These are phyloP conservation scores for Brachyhypopomus occidentalis DNA, from an alignment of 2,113 vertebrate species.

Conservation along the genomic window DNA sequence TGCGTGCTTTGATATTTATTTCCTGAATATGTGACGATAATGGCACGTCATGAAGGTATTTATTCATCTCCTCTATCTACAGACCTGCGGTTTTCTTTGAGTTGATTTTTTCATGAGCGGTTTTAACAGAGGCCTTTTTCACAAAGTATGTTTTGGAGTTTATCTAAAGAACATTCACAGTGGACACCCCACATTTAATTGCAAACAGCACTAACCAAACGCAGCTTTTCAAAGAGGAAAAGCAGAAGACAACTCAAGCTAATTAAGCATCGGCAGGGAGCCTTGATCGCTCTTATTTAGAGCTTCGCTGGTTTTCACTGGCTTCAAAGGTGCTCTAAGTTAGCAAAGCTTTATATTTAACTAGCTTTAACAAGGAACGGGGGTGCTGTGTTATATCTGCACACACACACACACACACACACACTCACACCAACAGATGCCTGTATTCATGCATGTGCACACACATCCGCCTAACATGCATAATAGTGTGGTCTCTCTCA, in stretches of 20 bases:
- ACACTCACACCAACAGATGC: not conserved
- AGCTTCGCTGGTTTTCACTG: constrained; percentile 72
- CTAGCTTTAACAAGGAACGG: constrained; percentile 60
- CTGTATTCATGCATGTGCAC: too few relatives aligned
- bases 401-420: constrained; percentile 13
- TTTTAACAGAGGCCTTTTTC: constrained; percentile 27
- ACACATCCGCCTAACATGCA: too few relatives aligned
- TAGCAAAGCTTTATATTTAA: constrained; percentile 74
- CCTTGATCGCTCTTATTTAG: constrained; percentile 70
- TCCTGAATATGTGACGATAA: not conserved
- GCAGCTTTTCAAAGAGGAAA: constrained; percentile 36
- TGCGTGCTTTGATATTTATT: constrained; percentile 25
- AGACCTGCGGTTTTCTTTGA: constrained; percentile 32
- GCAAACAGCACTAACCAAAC: constrained; percentile 43
- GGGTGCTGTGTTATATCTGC: constrained; percentile 54
- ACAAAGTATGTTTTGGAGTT: constrained; percentile 35
- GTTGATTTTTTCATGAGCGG: constrained; percentile 39
- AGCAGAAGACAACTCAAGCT: constrained; percentile 54
- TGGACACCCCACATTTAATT: constrained; percentile 48
- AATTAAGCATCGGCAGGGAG: constrained; percentile 61
- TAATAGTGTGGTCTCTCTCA: too few relatives aligned
- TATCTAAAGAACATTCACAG: constrained; percentile 53
- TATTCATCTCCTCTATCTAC: constrained; percentile 31
- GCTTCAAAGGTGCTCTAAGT: constrained; percentile 73
- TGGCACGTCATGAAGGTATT: constrained; percentile 17